Conservation (phyloP, 2,113 vertebrate genomes). For the Myxocyprinus asiaticus region DNA sequence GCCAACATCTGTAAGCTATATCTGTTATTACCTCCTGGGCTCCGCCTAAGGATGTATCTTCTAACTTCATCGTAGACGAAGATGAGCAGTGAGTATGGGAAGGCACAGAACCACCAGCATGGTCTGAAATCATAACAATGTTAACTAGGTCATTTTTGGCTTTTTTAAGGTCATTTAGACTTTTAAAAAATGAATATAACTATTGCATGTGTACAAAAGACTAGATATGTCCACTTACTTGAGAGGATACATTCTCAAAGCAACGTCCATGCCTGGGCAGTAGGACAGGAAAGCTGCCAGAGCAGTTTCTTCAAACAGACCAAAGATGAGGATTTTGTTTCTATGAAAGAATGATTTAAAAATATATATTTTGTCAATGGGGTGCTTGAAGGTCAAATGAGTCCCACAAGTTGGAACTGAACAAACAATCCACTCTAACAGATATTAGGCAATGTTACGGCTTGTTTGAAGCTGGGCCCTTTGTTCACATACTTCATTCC, state of each 20-base stretch:
- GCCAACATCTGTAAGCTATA: not conserved
- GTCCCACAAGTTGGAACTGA: not conserved
- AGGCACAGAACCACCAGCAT: constrained; percentile 80
- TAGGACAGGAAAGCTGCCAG: constrained; percentile 81
- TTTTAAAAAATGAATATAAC: not conserved
- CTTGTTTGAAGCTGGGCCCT: not conserved
- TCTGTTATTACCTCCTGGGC: constrained; percentile 74
- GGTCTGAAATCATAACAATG: constrained; percentile 60
- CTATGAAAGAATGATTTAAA: constrained; percentile 52
- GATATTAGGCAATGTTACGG: not conserved
- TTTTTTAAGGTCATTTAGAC: not conserved
- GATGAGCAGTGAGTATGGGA: constrained; percentile 78
- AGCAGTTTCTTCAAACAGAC: constrained; percentile 80
- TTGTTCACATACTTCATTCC: constrained; percentile 86
- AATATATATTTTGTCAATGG: too few species aligned
- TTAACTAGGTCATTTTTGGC: not conserved
- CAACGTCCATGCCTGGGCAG: constrained; percentile 81
- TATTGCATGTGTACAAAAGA: not conserved
- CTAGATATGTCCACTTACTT: constrained; percentile 69
- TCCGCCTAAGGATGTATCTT: constrained; percentile 77
- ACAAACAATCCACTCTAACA: not conserved
- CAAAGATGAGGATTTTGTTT: constrained; percentile 81
- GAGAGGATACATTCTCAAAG: constrained; percentile 82
- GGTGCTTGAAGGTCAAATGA: too few species aligned
- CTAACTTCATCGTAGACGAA: constrained; percentile 80